These are phyloP conservation scores for Bubo bubo DNA, from an alignment of 2,113 vertebrate genomes.

Conservation along the genomic window DNA sequence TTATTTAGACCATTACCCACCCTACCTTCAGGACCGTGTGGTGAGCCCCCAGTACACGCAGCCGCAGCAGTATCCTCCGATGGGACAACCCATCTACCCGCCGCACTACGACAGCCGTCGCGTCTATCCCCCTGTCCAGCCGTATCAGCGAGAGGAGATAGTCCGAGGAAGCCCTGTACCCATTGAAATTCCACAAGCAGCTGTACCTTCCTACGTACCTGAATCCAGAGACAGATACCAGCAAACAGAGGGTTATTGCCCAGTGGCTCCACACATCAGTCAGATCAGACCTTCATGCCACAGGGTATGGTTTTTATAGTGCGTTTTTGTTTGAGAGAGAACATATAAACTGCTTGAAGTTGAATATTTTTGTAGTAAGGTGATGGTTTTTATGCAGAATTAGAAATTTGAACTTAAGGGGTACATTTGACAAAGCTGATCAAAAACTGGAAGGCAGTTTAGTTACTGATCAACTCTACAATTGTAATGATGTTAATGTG, in stretches of 20 bases:
- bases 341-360: not conserved
- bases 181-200: slow-evolving; percentile 84
- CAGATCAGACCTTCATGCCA: slow-evolving; percentile 86
- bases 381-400: not conserved
- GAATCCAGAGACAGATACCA: slow-evolving; percentile 87
- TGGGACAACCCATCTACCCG: slow-evolving; percentile 81
- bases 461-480: not conserved
- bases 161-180: slow-evolving; percentile 89
- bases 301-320: slow-evolving; percentile 76
- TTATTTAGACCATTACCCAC: slow-evolving; percentile 89
- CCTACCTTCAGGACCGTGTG: slow-evolving; percentile 86
- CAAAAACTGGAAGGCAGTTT: not conserved
- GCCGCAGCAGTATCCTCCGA: slow-evolving; percentile 82
- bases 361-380: not conserved
- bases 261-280: slow-evolving; percentile 79
- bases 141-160: slow-evolving; percentile 87
- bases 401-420: not conserved
- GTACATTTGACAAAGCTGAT: rapidly evolving
- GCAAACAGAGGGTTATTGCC: slow-evolving; percentile 87
- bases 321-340: not conserved
- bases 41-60: slow-evolving; percentile 81
- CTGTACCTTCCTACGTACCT: slow-evolving; percentile 84
- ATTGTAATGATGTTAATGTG: not conserved
- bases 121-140: slow-evolving; percentile 81
- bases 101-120: slow-evolving; percentile 87